Evolutionary conservation across 2,888 invertebrate species (phyloP).

Genomic region (Cataglyphis albicans): DNA sequence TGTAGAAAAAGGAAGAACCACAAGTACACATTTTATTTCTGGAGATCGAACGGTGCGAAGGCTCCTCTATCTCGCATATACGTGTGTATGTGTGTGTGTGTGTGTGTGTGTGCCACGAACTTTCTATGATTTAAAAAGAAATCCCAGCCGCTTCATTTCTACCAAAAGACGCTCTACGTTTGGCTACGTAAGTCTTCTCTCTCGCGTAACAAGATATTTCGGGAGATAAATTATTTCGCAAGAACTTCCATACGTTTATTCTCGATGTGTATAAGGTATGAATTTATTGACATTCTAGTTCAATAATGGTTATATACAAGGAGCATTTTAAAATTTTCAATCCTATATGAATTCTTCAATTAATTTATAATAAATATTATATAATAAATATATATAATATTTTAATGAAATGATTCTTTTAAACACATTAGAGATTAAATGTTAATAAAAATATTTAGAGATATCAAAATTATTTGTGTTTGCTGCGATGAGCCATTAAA

Average conservation of each 20-base stretch:
- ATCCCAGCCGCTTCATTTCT: conserved; percentile 32
- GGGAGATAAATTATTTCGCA: conserved; percentile 43
- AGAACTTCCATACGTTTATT: neutral
- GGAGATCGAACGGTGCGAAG: conserved; percentile 39
- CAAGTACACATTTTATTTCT: conserved; percentile 37
- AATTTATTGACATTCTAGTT: conserved; percentile 4
- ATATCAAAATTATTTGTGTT: neutral
- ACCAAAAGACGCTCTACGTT: conserved; percentile 16
- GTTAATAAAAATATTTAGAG: neutral
- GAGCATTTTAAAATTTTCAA: neutral
- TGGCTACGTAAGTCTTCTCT: conserved; percentile 17
- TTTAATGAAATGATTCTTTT: neutral
- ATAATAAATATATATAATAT: neutral
- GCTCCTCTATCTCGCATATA: neutral
- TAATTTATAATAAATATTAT: neutral
- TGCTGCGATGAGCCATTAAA: neutral
- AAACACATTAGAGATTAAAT: neutral
- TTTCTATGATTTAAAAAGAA: conserved; percentile 48
- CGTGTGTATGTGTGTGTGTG: too few relatives aligned
- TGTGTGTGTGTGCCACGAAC: neutral
- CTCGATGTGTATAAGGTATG: neutral
- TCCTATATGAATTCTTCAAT: neutral
- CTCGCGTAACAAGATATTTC: conserved; percentile 25
- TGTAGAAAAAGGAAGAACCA: conserved; percentile 18
- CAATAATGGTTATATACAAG: neutral